Evolutionary conservation across 2,888 invertebrate species (phyloP), one percentile per base, ranked within the genome.

Genomic region (Acanthopleura granulata): DNA sequence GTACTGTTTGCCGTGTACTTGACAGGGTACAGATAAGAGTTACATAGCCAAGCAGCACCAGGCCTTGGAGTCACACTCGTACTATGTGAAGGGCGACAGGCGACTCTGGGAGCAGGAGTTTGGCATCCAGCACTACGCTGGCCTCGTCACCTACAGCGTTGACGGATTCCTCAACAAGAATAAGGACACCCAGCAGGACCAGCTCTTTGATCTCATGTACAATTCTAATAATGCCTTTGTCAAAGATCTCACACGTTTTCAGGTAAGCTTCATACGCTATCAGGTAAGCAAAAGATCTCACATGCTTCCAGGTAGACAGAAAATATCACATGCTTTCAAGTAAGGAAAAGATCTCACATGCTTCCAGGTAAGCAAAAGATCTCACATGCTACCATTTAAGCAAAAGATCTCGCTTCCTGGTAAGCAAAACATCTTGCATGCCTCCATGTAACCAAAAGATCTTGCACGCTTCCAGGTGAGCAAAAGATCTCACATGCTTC

Each of bases 131-230:
- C 87, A 88, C 75, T 88, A 87, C 71, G 87, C 87, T 3, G 87
- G 87, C 14, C 79, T 79, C 18, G 87, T 88, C 71, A 81, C 83
- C 18, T 88, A 88, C 78, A 81, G 76, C 11, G 84, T 78, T 1
- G 78, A 82, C 22, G 87, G 86, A 18, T 86, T 88, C 74, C 82
- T 88, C 27, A 87, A 88, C 76, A 88, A 88, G 78, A 88, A 88
- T 77, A 88, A 88, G 75, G 87, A 88, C 76, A 84, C 85, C 12
- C 87, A 87, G 75, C 87, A 88, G 74, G 87, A 88, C 72, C 84
- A 85, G 61, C 81, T 88, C 75, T 87, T 87, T 85, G 87, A 88
- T 72, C 79, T 88, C 71, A 86, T 88, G 87, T 81, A 86, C 40
- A 82, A 81, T 74, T 84, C 87, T n/a, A 82, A 77, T 40, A 88